Base-by-base conservation (phyloP, 1,140 invertebrate species). In the Rhopalosiphum maidis region DNA sequence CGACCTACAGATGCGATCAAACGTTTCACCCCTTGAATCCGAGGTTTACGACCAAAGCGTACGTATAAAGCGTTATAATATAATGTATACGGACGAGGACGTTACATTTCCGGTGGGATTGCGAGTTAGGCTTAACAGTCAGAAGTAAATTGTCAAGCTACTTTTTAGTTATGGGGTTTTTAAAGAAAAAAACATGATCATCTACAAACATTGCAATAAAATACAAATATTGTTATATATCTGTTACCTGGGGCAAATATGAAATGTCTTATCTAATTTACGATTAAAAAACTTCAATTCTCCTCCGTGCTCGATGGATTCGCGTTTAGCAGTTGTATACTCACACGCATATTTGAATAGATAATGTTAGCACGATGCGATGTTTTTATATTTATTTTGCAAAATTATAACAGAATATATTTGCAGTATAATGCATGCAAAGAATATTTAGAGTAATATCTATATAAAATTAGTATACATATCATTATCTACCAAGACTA, bases 151-250 rank as follows among this genome's bases (percentile, higher is more conserved):
- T 46, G 22, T 87, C 43, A n/a, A 46, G 15, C 9, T 15, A 30
- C 23, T 87, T 87, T 87, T 87, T 87, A 87, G 60, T n/a, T n/a
- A 77, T n/a, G 43, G 43, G 85, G 18, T n/a, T 3, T 87, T 46
- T 30, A 18, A 46, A 48, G n/a, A 46, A 87, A 46, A 85, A 85
- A 83, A 83, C 7, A 83, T 23, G 22, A 41, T 11, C 22, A 41
- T 85, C 22, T 85, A 41, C 83, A 25, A 85, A 41, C 83, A 23
- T 87, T 7, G 41, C 30, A 87, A 87, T 87, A 41, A 41, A 87
- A 87, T 87, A 85, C 25, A 41, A 41, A 85, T 41, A 85, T 83
- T 83, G 35, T 37, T 37, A 0, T 83, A 8, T 83, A 83, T 6
- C 77, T 83, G 22, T 41, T 85, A 85, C 37, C 37, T 23, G 83